Base-by-base conservation (phyloP, 2,888 invertebrate species). In the Caenorhabditis drosophilae region DNA sequence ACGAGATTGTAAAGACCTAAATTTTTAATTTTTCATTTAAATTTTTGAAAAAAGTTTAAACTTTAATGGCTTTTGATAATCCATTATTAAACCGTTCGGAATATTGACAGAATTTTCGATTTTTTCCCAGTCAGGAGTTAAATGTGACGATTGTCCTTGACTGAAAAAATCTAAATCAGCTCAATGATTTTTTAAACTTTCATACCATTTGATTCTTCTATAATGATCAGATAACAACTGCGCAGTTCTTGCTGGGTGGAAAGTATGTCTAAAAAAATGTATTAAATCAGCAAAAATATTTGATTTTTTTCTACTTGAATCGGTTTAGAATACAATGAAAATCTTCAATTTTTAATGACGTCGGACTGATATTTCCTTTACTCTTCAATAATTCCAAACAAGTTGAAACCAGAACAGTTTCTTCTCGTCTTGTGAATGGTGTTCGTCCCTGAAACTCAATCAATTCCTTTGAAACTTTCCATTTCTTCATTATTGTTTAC, bases 401-500 rank as follows among this genome's bases (percentile, higher is more conserved):
- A 42, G 95, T 87, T 25, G 90, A 90, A 49, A 90, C 90, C 18
- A 97, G 87, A 18, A 94, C 84, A 61, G 91, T 90, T 83, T 97
- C 95, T 84, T 97, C 97, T 45, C 89, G 89, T 75, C 89, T 89
- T 75, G 93, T 93, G 86, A 91, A 96, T 34, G 95, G 85, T 0
- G 94, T 92, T 83, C 91, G 90, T 60, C 92, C 90, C 84, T 95
- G 92, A 1, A 95, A 90, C n/a, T n/a, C n/a, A 44, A 90, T 89
- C 90, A 62, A 92, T 87, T 83, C 95, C 93, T 23, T 27, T 36
- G 22, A 4, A 42, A 25, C 7, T 18, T 20, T 3, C 42, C 4
- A n/a, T 3, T 23, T 12, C 45, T 18, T 25, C 15, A 27, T 46
- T 15, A 20, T 23, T 4, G 18, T 20, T 15, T 31, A 61, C 67